Evolutionary conservation across 2,888 invertebrate genomes (phyloP).

Genomic region (Meteorus cinctellus): DNA sequence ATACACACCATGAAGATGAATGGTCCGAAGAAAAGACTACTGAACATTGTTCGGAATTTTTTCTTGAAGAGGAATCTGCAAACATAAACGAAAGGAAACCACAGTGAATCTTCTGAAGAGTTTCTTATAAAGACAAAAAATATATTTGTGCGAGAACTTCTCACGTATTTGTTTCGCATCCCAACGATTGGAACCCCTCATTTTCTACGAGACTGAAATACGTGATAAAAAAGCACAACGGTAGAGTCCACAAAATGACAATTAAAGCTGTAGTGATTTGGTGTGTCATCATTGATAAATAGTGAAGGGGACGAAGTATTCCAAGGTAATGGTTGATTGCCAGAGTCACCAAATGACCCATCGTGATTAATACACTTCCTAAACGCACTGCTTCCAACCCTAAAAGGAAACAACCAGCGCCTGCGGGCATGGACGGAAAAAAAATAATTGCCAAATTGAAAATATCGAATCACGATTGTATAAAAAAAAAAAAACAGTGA

Average conservation of each 20-base stretch:
- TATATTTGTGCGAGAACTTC: not conserved
- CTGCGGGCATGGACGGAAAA: constrained; percentile 31
- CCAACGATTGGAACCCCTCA: constrained; percentile 71
- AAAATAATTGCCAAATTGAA: too few species aligned
- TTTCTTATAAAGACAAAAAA: not conserved
- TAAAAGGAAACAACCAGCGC: constrained; percentile 59
- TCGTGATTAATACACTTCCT: constrained; percentile 78
- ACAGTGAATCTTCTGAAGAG: not conserved
- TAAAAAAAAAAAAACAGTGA: not conserved
- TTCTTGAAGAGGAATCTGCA: constrained; percentile 71
- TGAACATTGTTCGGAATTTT: constrained; percentile 75
- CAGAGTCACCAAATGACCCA: constrained; percentile 78
- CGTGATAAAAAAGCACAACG: constrained; percentile 74
- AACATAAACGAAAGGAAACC: constrained; percentile 21
- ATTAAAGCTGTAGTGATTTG: constrained; percentile 75
- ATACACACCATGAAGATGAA: constrained; percentile 77
- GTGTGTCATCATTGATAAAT: constrained; percentile 77
- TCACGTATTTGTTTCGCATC: constrained; percentile 54
- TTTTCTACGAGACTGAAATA: constrained; percentile 75
- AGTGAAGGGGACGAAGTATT: constrained; percentile 78
- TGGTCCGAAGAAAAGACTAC: constrained; percentile 76
- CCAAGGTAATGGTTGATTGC: constrained; percentile 82
- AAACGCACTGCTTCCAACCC: constrained; percentile 75
- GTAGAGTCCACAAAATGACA: constrained; percentile 76
- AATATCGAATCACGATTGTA: not conserved